Evolutionary conservation across 2,888 invertebrate genomes (phyloP), one percentile per base, ranked within the genome.

Genomic region (Stegana nigrithorax): DNA sequence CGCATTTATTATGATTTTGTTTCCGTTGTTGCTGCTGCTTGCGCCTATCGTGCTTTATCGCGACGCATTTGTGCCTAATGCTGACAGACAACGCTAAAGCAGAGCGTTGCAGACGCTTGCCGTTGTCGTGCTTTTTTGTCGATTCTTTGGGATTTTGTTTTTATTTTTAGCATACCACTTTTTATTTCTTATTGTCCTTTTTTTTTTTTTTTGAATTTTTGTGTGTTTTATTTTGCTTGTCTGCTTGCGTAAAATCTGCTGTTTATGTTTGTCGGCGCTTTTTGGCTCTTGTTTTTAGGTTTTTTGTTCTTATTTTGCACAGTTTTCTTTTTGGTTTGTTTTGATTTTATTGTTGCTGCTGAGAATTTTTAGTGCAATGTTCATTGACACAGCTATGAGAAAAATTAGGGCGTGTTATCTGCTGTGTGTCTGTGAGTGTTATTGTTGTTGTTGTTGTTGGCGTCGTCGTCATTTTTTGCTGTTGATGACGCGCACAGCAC

Each of bases 161-260:
- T n/a, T n/a, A n/a, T n/a, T n/a, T n/a, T n/a, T n/a, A n/a, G n/a
- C n/a, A n/a, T n/a, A n/a, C 42, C 42, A 17, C n/a, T 27, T 27
- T 53, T 27, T 12, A 29, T 53, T 32, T 53, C 17, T 26, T 6
- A 27, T 53, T 29, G 4, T 53, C 14, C 26, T 14, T 29, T 27
- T 29, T 25, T 8, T 26, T 53, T 45, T 53, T 12, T 27, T 53
- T 53, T 14, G 12, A 6, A 21, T 29, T 53, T 29, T 27, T 8
- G n/a, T 27, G 19, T 21, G 6, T 27, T 17, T 53, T 7, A 29
- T n/a, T 14, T 17, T 29, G 26, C 23, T 8, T 50, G 6, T 57
- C 45, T 58, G 64, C 64, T 62, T 32, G 21, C 62, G 70, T 70
- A 67, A 69, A 68, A 67, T 55, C 36, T 29, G 36, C 36, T 36